Evolutionary conservation across 1,140 invertebrate species (phyloP), one percentile per base, ranked within the genome.

Genomic region (Cecropterus lyciades): DNA sequence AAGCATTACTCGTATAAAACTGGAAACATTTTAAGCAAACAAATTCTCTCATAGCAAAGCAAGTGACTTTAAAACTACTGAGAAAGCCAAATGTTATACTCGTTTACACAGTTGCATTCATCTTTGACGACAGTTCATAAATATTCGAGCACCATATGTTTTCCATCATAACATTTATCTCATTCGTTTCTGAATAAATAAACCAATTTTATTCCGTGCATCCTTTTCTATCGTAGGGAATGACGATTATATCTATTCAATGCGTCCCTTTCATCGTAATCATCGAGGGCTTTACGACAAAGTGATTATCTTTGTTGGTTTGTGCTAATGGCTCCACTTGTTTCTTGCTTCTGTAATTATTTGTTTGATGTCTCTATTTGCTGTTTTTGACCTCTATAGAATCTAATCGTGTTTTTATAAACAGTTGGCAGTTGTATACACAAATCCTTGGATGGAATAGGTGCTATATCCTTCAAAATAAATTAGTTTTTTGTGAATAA

Each of bases 21-120:
- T 49, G 4, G n/a, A 60, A 48, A 48, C 27, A 48, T n/a, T 33
- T n/a, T 60, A 9, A 33, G 30, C 40, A 33, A 15, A 14, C 13
- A 1, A 42, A 42, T 52, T 40, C 30, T 70, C 27, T 56, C 53
- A 70, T 53, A 70, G 57, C 60, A 62, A 69, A 69, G 16, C 52
- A 33, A 33, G 9, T 10, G 9, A 33, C 30, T 33, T 65, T 59
- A 53, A 60, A 48, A 20, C n/a, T 9, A 15, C 11, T 43, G 52
- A 15, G 15, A 62, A 42, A 30, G 45, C 42, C 55, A 60, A 59
- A 59, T 51, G 60, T 62, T 16, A 42, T 67, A 20, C n/a, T n/a
- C n/a, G n/a, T 79, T 76, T 80, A 74, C 70, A 82, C 80, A 82
- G 77, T 72, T 82, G 80, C 67, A 64, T 64, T 65, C 64, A 63